phyloP scores from a whole-genome alignment of 2,888 invertebrate species.

The Nemurella pictetii region DNA sequence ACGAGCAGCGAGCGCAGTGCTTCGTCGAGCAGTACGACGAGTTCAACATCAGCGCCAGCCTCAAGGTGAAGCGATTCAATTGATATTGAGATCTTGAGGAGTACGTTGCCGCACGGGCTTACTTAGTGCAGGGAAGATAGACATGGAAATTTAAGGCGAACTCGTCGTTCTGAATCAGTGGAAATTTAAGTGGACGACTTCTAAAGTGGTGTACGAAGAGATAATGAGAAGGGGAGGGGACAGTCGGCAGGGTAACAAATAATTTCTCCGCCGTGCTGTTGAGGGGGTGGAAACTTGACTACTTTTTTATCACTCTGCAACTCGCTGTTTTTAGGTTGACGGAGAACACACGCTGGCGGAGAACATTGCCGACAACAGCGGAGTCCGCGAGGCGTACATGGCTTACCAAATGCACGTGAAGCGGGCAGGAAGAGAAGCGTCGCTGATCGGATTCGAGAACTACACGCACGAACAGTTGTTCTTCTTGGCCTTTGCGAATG shows the following conservation, averaged over 20 bases:
- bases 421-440: conserved; percentile 61
- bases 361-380: conserved; percentile 84
- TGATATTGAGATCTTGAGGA: no score
- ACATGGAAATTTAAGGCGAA: no score
- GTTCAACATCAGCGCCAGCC: conserved; percentile 1
- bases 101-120: not conserved
- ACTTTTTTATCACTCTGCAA: not conserved
- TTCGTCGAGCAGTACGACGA: conserved; percentile 38
- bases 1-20: conserved; percentile 35
- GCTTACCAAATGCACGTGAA: conserved; percentile 66
- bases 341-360: conserved; percentile 76
- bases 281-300: no score
- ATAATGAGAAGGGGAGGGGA: no score
- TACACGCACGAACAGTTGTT: conserved; percentile 74
- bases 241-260: no score
- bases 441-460: conserved; percentile 73
- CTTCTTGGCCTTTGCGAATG: conserved; percentile 80
- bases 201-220: no score
- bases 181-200: no score
- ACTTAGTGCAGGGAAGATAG: not conserved
- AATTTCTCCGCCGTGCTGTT: no score
- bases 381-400: conserved; percentile 70
- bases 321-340: conserved; percentile 60
- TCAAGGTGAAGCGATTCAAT: not conserved
- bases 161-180: no score